Evolutionary conservation across 2,113 vertebrate species (phyloP), one percentile per base, ranked within the genome.

Genomic region (Otis tarda): DNA sequence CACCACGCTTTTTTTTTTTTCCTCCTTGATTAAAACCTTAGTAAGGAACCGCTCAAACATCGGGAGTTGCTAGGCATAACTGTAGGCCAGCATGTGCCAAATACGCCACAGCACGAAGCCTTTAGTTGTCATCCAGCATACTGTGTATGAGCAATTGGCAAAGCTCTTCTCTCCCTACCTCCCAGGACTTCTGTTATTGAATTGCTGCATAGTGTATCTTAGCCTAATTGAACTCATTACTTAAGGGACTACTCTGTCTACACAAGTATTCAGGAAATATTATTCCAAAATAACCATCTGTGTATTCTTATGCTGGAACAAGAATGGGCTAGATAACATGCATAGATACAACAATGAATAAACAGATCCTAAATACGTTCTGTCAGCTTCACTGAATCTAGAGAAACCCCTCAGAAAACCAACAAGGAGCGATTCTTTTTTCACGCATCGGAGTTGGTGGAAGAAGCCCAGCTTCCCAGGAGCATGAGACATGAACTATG

Each of bases 211-310:
- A 94, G 92, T 92, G 93, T 86, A 93, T 96, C 91, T 92, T 75
- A 84, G 89, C 80, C 82, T 96, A 96, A 97, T 93, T 93, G 96
- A 93, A 92, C 73, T 86, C 79, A 81, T 93, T 96, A 86, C 85
- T 95, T 97, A 83, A 83, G 94, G 81, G 95, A 90, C 94, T 93
- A 73, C 68, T 92, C 91, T 83, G 83, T 78, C 93, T 90, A 68
- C 60, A 23, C 43, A 94, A 94, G 65, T 57, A 70, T 84, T 94
- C 69, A 82, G 89, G 87, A 95, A 94, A 91, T 84, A 95, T 89
- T 94, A 84, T 82, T 94, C 64, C 80, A 55, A 33, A 94, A 81
- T 43, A 93, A 92, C 24, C 16, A 4, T 23, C 31, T 61, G 23
- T 47, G 37, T 63, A 33, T 61, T 61, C 68, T 93, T 86, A 37